A percentile compares a stretch with the other conserved stretches of the same genome.
Evolutionary conservation across 2,113 vertebrate species (phyloP).

Genomic region (Nasalis larvatus): DNA sequence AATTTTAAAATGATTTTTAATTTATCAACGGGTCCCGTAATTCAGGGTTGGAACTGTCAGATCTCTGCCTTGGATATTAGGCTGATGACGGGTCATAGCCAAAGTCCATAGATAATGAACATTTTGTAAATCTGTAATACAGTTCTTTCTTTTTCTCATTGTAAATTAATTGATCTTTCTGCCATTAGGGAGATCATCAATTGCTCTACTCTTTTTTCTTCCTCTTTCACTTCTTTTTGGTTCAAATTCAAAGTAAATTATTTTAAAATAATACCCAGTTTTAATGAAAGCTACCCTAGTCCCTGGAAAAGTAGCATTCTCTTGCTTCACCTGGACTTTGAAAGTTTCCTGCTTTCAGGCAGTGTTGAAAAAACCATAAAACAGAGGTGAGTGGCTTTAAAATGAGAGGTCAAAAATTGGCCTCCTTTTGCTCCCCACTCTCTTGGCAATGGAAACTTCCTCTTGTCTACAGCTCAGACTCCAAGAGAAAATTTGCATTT

Average conservation of each 20-base stretch:
- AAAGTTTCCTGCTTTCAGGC: conserved; percentile 74
- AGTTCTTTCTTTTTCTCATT: conserved; percentile 52
- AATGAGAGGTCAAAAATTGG: conserved; percentile 48
- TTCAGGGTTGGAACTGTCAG: conserved; percentile 70
- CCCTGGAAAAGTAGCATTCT: conserved; percentile 62
- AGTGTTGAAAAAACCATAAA: conserved; percentile 72
- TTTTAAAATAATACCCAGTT: conserved; percentile 49
- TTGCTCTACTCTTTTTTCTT: conserved; percentile 55
- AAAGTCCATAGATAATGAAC: conserved; percentile 73
- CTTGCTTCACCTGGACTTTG: conserved; percentile 70
- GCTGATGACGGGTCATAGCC: conserved; percentile 60
- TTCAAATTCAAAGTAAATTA: conserved; percentile 62
- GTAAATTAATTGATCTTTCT: conserved; percentile 72
- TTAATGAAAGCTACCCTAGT: conserved; percentile 58
- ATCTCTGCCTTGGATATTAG: conserved; percentile 64
- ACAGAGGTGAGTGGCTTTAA: conserved; percentile 55
- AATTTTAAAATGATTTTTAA: conserved; percentile 82
- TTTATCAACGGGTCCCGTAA: conserved; percentile 75
- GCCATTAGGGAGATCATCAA: conserved; percentile 68
- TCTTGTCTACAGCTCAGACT: conserved; percentile 19
- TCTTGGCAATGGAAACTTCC: conserved; percentile 53
- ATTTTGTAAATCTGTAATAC: conserved; percentile 75
- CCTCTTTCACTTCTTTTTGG: conserved; percentile 52
- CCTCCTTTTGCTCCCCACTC: conserved; percentile 9
- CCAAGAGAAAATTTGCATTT: conserved; percentile 50